Percentiles rank a stretch among this genome's conserved stretches.
Conservation (phyloP, 2,888 invertebrate species). For the Cryptocephalus moraei region DNA sequence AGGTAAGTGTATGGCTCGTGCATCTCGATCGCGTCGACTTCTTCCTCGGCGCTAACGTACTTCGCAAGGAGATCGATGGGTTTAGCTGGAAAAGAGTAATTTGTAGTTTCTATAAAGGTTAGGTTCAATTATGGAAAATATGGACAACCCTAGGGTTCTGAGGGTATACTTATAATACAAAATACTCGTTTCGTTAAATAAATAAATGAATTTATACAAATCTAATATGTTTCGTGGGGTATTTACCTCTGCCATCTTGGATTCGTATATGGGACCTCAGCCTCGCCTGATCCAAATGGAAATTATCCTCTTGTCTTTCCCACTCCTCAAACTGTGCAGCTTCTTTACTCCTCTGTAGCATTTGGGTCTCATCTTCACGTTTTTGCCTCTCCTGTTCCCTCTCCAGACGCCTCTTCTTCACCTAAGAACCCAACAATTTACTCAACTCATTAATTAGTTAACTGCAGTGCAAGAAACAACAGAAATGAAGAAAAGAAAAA, state of each 20-base stretch:
- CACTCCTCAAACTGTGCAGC: constrained; percentile 87
- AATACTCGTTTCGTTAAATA: too few relatives aligned
- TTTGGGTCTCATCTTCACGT: constrained; percentile 71
- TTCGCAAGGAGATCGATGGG: constrained; percentile 96
- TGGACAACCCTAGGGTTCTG: too few relatives aligned
- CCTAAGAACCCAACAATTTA: constrained; percentile 33
- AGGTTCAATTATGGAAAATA: too few relatives aligned
- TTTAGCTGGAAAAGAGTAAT: constrained; percentile 53
- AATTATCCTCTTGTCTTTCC: constrained; percentile 94
- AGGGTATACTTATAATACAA: too few relatives aligned
- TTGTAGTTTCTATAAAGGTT: too few relatives aligned
- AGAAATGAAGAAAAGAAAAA: too few relatives aligned
- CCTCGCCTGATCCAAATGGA: constrained; percentile 94
- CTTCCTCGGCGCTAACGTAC: constrained; percentile 83
- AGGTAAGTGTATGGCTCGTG: constrained; percentile 95
- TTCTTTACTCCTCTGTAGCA: constrained; percentile 80
- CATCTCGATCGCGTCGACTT: constrained; percentile 91
- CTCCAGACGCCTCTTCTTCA: constrained; percentile 82
- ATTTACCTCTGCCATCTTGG: constrained; percentile 73
- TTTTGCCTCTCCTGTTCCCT: constrained; percentile 78
- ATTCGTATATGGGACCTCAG: constrained; percentile 85
- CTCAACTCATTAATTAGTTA: too few relatives aligned
- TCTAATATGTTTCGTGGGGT: too few relatives aligned
- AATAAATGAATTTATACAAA: too few relatives aligned
- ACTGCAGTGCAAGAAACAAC: too few relatives aligned